Percentiles rank a stretch among this genome's conserved stretches.
Conservation (phyloP, 2,113 vertebrate genomes). For the Pseudois nayaur region DNA sequence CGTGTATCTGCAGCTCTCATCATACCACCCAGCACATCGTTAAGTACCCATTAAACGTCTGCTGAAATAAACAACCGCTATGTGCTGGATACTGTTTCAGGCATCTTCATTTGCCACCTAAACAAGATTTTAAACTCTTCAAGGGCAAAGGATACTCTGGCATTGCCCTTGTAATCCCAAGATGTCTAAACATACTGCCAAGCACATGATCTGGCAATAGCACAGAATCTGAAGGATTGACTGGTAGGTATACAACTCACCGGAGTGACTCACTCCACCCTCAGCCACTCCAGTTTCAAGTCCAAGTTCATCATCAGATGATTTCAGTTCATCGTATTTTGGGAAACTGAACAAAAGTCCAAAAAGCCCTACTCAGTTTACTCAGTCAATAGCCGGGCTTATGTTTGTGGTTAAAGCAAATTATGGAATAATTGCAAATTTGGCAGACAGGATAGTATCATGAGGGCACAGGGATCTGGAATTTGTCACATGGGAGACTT, state of each 20-base stretch:
- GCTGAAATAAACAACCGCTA: not conserved
- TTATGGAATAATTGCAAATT: slow-evolving; percentile 61
- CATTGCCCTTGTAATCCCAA: not conserved
- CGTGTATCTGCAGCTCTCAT: not conserved
- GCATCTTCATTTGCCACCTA: not conserved
- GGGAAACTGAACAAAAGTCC: slow-evolving; percentile 64
- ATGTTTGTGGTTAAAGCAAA: slow-evolving; percentile 64
- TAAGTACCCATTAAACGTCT: not conserved
- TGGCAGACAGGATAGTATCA: slow-evolving; percentile 50
- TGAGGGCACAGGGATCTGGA: slow-evolving; percentile 9
- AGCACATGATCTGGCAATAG: not conserved
- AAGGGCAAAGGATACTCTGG: slow-evolving; percentile 3
- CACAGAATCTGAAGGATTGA: not conserved
- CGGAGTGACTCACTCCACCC: slow-evolving; percentile 45
- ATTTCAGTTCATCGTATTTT: slow-evolving; percentile 68
- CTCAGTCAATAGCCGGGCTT: slow-evolving; percentile 61
- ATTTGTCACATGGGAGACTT: not conserved
- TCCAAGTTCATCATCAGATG: slow-evolving; percentile 61
- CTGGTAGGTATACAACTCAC: slow-evolving; percentile 10
- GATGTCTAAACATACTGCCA: not conserved
- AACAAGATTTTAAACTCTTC: not conserved
- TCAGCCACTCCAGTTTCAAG: slow-evolving; percentile 58
- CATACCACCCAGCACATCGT: not conserved
- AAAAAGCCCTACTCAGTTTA: slow-evolving; percentile 59
- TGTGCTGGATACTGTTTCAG: not conserved